Evolutionary conservation across 2,113 vertebrate genomes (phyloP).

Genomic region (Hemibagrus wyckioides): DNA sequence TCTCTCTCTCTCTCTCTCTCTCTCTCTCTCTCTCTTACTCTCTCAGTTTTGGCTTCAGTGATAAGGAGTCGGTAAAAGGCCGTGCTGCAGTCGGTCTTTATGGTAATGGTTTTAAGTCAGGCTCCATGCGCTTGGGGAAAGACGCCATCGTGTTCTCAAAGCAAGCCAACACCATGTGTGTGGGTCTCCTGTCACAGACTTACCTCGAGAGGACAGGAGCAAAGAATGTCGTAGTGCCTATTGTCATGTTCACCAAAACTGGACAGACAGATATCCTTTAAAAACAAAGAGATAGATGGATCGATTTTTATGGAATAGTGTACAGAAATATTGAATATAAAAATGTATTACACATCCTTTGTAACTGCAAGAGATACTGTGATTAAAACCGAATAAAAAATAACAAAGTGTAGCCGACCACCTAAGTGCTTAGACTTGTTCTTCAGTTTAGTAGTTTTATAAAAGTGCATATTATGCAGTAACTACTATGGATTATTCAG

Average conservation of each 20-base stretch:
- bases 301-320: background rate
- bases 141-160: slow-evolving; percentile 93
- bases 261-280: background rate
- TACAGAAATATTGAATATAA: background rate
- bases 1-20: background rate
- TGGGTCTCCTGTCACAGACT: slow-evolving; percentile 68
- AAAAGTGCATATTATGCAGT: background rate
- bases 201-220: slow-evolving; percentile 78
- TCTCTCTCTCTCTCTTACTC: slow-evolving; percentile 62
- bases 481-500: background rate
- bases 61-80: slow-evolving; percentile 81
- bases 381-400: background rate
- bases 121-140: slow-evolving; percentile 92
- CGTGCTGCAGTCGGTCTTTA: slow-evolving; percentile 87
- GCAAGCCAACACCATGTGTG: slow-evolving; percentile 75
- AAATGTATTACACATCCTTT: background rate
- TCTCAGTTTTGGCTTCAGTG: slow-evolving; percentile 86
- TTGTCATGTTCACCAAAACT: background rate
- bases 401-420: background rate
- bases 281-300: background rate
- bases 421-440: background rate
- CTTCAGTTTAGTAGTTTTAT: background rate
- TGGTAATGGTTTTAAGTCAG: slow-evolving; percentile 97
- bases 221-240: background rate
- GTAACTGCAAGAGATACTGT: background rate